phyloP scores from a whole-genome alignment of 2,888 invertebrate species.

The Tubulanus polymorphus region DNA sequence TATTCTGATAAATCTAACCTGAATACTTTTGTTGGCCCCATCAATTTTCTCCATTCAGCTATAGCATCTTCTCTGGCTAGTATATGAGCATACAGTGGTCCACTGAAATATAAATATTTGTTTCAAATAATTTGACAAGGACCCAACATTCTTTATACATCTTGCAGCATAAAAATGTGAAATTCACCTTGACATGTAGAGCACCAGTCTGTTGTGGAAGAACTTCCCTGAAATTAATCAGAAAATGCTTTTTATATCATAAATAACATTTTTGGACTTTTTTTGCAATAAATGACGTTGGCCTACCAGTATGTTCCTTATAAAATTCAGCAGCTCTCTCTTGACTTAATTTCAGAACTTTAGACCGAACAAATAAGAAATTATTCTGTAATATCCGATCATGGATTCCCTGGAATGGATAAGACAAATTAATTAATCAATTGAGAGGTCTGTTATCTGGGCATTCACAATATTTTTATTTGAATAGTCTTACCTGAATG shows the following conservation, averaged over 20 bases:
- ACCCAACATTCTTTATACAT: no score
- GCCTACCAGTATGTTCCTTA: constrained; percentile 65
- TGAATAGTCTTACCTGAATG: constrained; percentile 57
- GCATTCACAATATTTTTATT: no score
- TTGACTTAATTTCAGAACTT: constrained; percentile 62
- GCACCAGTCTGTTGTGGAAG: constrained; percentile 49
- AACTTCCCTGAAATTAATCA: constrained; percentile 37
- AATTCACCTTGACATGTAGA: constrained; percentile 45
- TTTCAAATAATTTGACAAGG: background rate
- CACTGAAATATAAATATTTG: constrained; percentile 65
- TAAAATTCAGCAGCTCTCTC: constrained; percentile 73
- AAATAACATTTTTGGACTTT: background rate
- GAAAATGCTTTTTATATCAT: background rate
- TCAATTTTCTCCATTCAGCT: constrained; percentile 71
- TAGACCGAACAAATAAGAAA: constrained; percentile 71
- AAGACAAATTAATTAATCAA: no score
- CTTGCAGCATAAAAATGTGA: background rate
- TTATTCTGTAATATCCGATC: constrained; percentile 64
- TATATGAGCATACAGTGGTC: constrained; percentile 75
- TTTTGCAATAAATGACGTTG: background rate
- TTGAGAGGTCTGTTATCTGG: no score
- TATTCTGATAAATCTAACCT: no score
- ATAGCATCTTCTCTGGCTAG: constrained; percentile 75
- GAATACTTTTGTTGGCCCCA: constrained; percentile 83
- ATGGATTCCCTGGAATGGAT: constrained; percentile 60